Conservation (phyloP, 2,888 invertebrate species). For the Artemia sinica region DNA sequence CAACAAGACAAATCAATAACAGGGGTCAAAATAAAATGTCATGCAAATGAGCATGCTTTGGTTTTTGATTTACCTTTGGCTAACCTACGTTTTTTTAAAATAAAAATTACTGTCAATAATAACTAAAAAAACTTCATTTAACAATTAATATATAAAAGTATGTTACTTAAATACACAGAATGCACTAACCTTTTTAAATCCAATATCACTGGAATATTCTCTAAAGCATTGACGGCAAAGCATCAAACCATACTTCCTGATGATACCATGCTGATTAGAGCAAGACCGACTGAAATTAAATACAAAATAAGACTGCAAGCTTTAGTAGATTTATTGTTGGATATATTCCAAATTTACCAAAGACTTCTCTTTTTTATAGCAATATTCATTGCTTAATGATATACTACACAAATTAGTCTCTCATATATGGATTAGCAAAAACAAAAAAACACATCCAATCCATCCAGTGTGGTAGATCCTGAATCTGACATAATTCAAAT, state of each 20-base stretch:
- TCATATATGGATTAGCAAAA: too few relatives aligned
- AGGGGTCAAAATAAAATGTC: background rate
- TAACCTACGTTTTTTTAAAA: too few relatives aligned
- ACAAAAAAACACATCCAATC: too few relatives aligned
- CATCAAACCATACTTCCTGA: constrained; percentile 89
- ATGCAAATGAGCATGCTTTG: background rate
- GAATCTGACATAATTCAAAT: too few relatives aligned
- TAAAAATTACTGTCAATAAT: background rate
- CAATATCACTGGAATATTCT: constrained; percentile 94
- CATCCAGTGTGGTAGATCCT: too few relatives aligned
- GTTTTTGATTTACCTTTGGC: background rate
- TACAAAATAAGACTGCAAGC: constrained; percentile 20
- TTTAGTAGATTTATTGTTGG: too few relatives aligned
- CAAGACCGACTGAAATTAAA: constrained; percentile 73
- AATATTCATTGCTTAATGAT: too few relatives aligned
- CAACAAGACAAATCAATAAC: background rate
- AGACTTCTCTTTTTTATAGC: too few relatives aligned
- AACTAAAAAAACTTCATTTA: background rate
- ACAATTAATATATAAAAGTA: background rate
- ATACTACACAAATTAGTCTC: too few relatives aligned
- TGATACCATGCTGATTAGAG: constrained; percentile 91
- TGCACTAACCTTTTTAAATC: constrained; percentile 82
- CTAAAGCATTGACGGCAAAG: constrained; percentile 96
- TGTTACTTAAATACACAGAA: background rate
- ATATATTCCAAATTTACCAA: too few relatives aligned